These are phyloP conservation scores for Dermatemys mawii DNA, from an alignment of 2,113 vertebrate genomes.

Conservation along the genomic window DNA sequence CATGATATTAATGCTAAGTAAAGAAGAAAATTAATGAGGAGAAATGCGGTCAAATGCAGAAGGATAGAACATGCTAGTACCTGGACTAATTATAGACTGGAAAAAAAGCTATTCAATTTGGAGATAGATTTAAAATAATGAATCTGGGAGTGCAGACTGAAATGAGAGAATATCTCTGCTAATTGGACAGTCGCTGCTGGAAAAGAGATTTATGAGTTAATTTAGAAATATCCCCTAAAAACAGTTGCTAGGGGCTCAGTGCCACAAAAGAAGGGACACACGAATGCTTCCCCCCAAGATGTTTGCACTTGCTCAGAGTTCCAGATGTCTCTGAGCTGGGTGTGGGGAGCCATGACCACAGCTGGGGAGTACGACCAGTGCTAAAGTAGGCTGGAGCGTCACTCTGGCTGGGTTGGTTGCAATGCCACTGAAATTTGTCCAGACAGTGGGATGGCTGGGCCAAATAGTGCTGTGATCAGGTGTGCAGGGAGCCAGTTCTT, in stretches of 20 bases:
- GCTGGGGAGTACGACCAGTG: not conserved
- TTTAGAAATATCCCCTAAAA: conserved; percentile 24
- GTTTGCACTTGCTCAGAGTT: not conserved
- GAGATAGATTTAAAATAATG: conserved; percentile 62
- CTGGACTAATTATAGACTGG: conserved; percentile 43
- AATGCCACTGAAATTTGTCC: not conserved
- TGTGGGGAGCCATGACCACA: too few species aligned
- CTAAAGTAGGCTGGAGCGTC: not conserved
- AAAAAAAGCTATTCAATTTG: conserved; percentile 23
- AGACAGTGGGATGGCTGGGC: not conserved
- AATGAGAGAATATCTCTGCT: conserved; percentile 37
- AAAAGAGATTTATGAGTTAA: not conserved
- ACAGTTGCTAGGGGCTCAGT: not conserved
- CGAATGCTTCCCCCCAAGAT: not conserved
- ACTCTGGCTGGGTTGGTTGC: not conserved
- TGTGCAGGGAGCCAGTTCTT: not conserved
- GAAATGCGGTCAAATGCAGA: conserved; percentile 10
- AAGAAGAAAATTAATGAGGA: conserved; percentile 28
- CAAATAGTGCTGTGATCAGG: not conserved
- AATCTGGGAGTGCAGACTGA: conserved; percentile 8
- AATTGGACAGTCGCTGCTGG: conserved; percentile 50
- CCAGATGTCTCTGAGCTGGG: not conserved
- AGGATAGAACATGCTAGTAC: not conserved
- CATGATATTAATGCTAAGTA: not conserved
- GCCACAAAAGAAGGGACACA: not conserved